Evolutionary conservation across 2,797 vertebrate species (phyloP).

Genomic region (Chrosomus eos): DNA sequence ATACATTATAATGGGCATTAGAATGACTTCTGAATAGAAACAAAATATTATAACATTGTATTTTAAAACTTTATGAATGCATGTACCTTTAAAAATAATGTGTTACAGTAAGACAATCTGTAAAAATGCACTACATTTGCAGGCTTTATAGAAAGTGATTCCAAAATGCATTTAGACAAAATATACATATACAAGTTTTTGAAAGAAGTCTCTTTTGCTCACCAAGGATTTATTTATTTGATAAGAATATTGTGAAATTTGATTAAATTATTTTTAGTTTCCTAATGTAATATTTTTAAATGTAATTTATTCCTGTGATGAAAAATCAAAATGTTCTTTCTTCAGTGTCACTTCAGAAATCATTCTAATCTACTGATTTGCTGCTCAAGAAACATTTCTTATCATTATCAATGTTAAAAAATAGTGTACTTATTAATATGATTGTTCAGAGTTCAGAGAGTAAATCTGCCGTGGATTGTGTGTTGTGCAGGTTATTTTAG

Average conservation of each 20-base stretch:
- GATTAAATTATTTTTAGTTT: no score
- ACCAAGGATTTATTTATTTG: no score
- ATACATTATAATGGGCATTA: not conserved
- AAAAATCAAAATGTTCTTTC: no score
- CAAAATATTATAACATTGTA: not conserved
- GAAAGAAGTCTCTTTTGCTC: not conserved
- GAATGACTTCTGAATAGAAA: not conserved
- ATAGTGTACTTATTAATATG: no score
- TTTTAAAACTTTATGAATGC: not conserved
- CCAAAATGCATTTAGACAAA: not conserved
- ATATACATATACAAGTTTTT: not conserved
- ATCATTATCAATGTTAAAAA: no score
- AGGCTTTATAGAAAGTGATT: not conserved
- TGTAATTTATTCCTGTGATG: no score
- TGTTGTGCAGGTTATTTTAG: conserved; percentile 89
- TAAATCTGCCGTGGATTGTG: not conserved
- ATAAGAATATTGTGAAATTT: no score
- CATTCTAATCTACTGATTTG: no score
- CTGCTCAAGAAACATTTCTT: no score
- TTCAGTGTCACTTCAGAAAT: no score
- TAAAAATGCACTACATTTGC: not conserved
- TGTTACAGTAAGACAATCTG: not conserved
- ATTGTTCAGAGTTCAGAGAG: not conserved
- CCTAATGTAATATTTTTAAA: no score
- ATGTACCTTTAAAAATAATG: not conserved